Percentiles rank a stretch among this genome's conserved stretches.
These are phyloP conservation scores for Synergus japonicus DNA, from an alignment of 2,888 invertebrate genomes.

Conservation along the genomic window DNA sequence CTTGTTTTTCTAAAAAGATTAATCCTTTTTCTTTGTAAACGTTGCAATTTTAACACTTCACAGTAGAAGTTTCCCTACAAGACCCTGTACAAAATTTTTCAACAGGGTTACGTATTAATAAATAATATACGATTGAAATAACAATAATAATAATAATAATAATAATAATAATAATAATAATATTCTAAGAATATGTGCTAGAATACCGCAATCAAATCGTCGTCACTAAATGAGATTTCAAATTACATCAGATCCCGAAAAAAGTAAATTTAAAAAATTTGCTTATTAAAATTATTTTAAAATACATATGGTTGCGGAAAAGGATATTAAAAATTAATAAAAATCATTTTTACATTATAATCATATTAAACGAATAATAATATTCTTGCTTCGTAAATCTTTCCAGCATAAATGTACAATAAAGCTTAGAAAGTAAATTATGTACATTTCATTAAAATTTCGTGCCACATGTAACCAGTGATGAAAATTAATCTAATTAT, in stretches of 20 bases:
- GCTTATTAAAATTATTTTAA: not conserved
- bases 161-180: not conserved
- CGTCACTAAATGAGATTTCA: not conserved
- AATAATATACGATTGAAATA: not conserved
- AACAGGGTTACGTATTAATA: not conserved
- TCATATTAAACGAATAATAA: not conserved
- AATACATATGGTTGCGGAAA: not conserved
- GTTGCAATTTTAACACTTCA: too few species aligned
- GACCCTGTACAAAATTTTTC: not conserved
- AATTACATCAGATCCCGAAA: not conserved
- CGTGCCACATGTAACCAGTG: constrained; percentile 52
- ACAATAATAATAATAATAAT: not conserved
- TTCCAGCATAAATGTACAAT: not conserved
- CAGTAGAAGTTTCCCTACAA: too few species aligned
- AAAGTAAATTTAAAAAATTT: not conserved
- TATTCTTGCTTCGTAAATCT: not conserved
- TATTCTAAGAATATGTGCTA: not conserved
- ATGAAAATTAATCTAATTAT: constrained; percentile 22
- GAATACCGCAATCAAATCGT: not conserved
- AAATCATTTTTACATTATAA: not conserved
- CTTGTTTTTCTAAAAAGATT: too few species aligned
- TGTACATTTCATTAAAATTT: not conserved
- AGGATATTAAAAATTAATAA: not conserved
- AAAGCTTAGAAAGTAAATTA: not conserved
- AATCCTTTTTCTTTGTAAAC: too few species aligned